A percentile compares a stretch with the other conserved stretches of the same genome.
phyloP scores from a whole-genome alignment of 2,797 vertebrate species.

The Enteromius treurensis region DNA sequence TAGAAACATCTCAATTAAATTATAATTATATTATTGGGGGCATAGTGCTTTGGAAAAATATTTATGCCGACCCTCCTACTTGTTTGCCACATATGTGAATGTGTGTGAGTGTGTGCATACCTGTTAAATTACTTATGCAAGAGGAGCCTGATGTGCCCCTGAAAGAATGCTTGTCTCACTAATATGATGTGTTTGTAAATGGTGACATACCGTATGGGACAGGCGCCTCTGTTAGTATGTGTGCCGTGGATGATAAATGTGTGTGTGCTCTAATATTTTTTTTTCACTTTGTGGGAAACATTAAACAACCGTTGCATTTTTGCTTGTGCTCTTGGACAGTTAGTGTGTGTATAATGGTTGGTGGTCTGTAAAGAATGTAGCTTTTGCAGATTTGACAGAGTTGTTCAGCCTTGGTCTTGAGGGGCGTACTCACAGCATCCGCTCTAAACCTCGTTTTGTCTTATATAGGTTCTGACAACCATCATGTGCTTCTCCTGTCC shows the following conservation, averaged over 20 bases:
- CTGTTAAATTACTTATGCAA: neutral
- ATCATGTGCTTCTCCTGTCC: slow-evolving; percentile 11
- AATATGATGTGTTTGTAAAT: neutral
- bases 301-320: neutral
- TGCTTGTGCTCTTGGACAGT: neutral
- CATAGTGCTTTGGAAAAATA: neutral
- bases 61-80: slow-evolving; percentile 10
- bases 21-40: neutral
- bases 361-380: slow-evolving; percentile 55
- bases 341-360: slow-evolving; percentile 18
- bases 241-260: neutral
- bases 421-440: neutral
- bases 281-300: slow-evolving; percentile 2
- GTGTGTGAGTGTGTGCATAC: neutral
- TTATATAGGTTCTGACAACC: slow-evolving; percentile 9
- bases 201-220: slow-evolving; percentile 21
- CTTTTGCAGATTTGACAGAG: slow-evolving; percentile 56
- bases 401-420: neutral
- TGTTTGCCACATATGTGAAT: neutral
- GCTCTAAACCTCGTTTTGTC: neutral
- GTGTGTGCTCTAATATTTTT: neutral
- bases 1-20: slow-evolving; percentile 6
- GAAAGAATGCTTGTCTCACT: neutral
- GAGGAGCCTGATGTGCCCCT: slow-evolving; percentile 13
- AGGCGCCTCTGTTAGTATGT: slow-evolving; percentile 46